Conservation (phyloP, 92 coral and sea anemone genomes). For the Montipora capitata region DNA sequence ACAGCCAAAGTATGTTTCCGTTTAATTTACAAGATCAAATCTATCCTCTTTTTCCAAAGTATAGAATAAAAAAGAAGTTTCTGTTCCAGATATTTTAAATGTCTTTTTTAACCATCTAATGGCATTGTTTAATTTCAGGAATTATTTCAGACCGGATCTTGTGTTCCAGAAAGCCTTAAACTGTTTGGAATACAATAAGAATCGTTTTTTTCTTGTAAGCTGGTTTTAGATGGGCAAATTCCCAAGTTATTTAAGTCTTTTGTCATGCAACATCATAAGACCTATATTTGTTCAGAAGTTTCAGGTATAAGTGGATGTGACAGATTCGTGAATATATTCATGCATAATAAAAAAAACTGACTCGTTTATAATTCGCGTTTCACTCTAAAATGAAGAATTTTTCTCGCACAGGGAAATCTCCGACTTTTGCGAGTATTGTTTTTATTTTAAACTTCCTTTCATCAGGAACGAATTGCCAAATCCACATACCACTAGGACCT, state of each 20-base stretch:
- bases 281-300: constrained; percentile 27
- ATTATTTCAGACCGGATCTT: not conserved
- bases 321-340: not conserved
- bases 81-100: not conserved
- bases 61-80: not conserved
- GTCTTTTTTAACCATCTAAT: not conserved
- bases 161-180: not conserved
- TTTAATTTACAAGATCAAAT: no score
- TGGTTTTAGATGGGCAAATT: not conserved
- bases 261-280: not conserved
- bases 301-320: constrained; percentile 13
- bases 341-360: constrained; percentile 5
- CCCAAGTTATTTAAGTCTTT: not conserved
- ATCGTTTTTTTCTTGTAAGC: not conserved
- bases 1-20: no score
- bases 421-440: not conserved
- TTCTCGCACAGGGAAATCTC: not conserved
- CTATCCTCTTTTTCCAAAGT: not conserved
- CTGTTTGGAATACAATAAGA: not conserved
- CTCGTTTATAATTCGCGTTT: not conserved
- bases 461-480: not conserved
- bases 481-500: not conserved
- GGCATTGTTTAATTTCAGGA: not conserved
- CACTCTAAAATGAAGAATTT: not conserved
- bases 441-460: not conserved